Base-by-base conservation (phyloP, 2,113 vertebrate genomes). In the Corythaeola cristata region DNA sequence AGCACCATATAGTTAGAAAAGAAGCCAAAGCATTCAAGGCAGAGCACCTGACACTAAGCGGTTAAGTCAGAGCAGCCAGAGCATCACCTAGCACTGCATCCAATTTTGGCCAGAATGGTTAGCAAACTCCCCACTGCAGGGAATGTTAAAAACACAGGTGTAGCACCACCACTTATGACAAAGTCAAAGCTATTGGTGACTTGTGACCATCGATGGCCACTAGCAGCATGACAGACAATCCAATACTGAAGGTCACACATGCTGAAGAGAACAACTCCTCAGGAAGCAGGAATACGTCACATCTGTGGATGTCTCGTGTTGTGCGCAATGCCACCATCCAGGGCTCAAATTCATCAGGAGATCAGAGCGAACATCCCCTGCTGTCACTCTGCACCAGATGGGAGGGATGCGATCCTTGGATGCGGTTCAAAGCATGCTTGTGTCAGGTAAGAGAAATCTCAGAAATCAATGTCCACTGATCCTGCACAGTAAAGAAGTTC, bases 271-370 rank as follows among this genome's bases (percentile, higher is more conserved):
- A 47, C 16, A 35, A 26, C 3, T 14, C 74, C 47, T 53, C 1
- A 0, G 68, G 53, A 69, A 28, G 27, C 1, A 39, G 30, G n/a
- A 39, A 47, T 63, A 79, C 0, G 0, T 15, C 76, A 30, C 41
- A 41, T 21, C 11, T 24, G 47, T 24, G 8, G 27, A 32, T 3
- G 3, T 45, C 47, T 45, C 13, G 41, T 44, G 19, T n/a, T 47
- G 15, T 49, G 41, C n/a, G 47, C 33, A 71, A 53, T 28, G 28
- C 39, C 27, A 62, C 14, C 33, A 12, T 8, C 11, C 39, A 30
- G 15, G 28, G 23, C 28, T 53, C 28, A 63, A 37, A 71, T 33
- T 88, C 22, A 53, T 19, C 39, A 44, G 41, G 15, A 32, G 33
- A 55, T 47, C 28, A 56, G 23, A n/a, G 12, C 12, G 47, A 55